Percentiles rank a stretch among this genome's conserved stretches.
phyloP scores from a whole-genome alignment of 1,140 invertebrate genomes.

The Heliconius hermathena region DNA sequence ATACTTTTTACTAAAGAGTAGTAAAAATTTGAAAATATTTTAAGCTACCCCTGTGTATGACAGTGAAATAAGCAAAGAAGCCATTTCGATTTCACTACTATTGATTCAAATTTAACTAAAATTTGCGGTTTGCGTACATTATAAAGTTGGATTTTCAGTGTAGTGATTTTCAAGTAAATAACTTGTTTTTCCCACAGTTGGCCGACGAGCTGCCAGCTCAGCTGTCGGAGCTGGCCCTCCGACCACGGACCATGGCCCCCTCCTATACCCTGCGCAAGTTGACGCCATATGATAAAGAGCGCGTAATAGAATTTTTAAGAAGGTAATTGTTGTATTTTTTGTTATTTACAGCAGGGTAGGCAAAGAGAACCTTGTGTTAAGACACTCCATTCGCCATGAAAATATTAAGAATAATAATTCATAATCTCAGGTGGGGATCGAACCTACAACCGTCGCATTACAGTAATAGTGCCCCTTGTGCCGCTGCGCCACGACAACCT shows the following conservation, averaged over 20 bases:
- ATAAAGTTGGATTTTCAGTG: background rate
- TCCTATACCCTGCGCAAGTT: constrained; percentile 58
- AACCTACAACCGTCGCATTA: too few relatives aligned
- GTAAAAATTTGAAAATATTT: background rate
- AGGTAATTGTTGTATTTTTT: constrained; percentile 47
- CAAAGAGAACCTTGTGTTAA: too few relatives aligned
- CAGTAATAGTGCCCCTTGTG: too few relatives aligned
- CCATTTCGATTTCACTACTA: background rate
- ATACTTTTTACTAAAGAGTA: background rate
- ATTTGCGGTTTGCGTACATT: background rate
- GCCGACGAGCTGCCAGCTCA: constrained; percentile 70
- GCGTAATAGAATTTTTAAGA: constrained; percentile 83
- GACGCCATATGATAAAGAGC: constrained; percentile 73
- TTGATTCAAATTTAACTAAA: background rate
- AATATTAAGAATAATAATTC: too few relatives aligned
- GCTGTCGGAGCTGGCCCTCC: constrained; percentile 60
- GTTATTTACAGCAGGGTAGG: background rate
- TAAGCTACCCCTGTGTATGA: background rate
- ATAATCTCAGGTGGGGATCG: too few relatives aligned
- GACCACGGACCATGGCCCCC: constrained; percentile 53
- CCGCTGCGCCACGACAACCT: too few relatives aligned
- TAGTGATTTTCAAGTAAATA: background rate
- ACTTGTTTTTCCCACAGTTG: constrained; percentile 51
- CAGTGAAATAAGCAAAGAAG: background rate
- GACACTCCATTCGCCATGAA: too few relatives aligned